These are phyloP conservation scores for Melierax canorus DNA, from an alignment of 2,113 vertebrate genomes.

Conservation along the genomic window DNA sequence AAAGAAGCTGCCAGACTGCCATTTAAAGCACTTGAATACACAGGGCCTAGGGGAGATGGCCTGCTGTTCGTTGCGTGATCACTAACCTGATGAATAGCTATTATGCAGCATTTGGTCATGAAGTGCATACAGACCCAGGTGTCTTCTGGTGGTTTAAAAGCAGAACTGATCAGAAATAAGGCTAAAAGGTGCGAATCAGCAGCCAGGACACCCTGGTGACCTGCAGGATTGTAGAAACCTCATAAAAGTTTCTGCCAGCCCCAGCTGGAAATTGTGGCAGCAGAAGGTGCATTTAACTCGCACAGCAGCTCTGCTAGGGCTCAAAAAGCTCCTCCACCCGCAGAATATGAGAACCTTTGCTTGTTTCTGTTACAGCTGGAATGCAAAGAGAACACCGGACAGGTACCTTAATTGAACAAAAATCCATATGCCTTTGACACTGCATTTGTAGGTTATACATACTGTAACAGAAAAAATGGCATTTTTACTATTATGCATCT, in stretches of 20 bases:
- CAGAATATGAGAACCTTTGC: not conserved
- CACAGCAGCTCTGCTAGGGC: not conserved
- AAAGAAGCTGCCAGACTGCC: not conserved
- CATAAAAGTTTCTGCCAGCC: not conserved
- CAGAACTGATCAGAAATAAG: not conserved
- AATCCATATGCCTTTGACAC: not conserved
- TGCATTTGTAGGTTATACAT: not conserved
- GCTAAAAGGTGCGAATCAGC: not conserved
- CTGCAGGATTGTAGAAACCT: not conserved
- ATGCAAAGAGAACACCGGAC: not conserved
- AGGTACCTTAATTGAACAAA: not conserved
- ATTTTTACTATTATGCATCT: not conserved
- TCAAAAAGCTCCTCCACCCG: not conserved
- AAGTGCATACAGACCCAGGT: not conserved
- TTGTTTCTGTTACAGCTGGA: not conserved
- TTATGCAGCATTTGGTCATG: not conserved
- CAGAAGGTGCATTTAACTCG: not conserved
- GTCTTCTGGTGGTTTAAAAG: not conserved
- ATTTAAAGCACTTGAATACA: not conserved
- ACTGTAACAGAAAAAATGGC: not conserved
- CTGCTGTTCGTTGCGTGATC: not conserved
- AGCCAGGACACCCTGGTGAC: not conserved
- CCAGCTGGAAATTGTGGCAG: not conserved
- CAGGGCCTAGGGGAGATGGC: not conserved
- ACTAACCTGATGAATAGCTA: not conserved